Conservation (phyloP, 2,797 vertebrate genomes). For the Gymnocypris eckloni region DNA sequence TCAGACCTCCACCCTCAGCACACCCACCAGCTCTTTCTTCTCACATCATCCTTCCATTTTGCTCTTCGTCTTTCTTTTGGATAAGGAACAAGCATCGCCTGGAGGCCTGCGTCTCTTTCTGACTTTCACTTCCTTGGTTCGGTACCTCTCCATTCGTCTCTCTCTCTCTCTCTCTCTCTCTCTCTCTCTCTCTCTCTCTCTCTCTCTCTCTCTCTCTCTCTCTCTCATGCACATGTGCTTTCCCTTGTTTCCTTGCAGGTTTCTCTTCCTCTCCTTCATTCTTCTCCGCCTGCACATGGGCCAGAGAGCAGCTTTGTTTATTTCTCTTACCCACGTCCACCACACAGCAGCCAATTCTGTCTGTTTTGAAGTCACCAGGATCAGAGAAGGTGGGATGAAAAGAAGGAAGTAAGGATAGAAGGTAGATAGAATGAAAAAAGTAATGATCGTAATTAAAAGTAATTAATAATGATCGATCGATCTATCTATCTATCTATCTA, state of each 20-base stretch:
- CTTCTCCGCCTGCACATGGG: slow-evolving; percentile 59
- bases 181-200: too few relatives aligned
- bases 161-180: background rate
- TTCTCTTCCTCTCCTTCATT: slow-evolving; percentile 59
- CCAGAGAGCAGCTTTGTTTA: slow-evolving; percentile 67
- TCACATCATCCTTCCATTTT: slow-evolving; percentile 34
- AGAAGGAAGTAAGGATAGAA: slow-evolving; percentile 6
- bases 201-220: background rate
- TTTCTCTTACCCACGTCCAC: slow-evolving; percentile 53
- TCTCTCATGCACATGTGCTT: background rate
- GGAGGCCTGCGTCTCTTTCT: slow-evolving; percentile 46
- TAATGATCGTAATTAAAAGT: too few relatives aligned
- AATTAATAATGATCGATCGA: too few relatives aligned
- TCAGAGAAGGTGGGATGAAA: slow-evolving; percentile 23
- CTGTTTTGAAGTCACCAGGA: slow-evolving; percentile 47
- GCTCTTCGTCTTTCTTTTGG: slow-evolving; percentile 17
- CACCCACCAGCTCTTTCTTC: slow-evolving; percentile 32
- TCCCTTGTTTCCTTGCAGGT: slow-evolving; percentile 56
- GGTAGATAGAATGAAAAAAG: background rate
- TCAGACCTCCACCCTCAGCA: slow-evolving; percentile 31
- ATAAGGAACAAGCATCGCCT: slow-evolving; percentile 38
- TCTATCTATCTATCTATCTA: too few relatives aligned
- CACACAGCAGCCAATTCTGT: slow-evolving; percentile 30
- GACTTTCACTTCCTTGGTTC: slow-evolving; percentile 47
- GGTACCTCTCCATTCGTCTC: slow-evolving; percentile 10